phyloP scores from a whole-genome alignment of 2,113 vertebrate species.

The Laticauda laticaudata region DNA sequence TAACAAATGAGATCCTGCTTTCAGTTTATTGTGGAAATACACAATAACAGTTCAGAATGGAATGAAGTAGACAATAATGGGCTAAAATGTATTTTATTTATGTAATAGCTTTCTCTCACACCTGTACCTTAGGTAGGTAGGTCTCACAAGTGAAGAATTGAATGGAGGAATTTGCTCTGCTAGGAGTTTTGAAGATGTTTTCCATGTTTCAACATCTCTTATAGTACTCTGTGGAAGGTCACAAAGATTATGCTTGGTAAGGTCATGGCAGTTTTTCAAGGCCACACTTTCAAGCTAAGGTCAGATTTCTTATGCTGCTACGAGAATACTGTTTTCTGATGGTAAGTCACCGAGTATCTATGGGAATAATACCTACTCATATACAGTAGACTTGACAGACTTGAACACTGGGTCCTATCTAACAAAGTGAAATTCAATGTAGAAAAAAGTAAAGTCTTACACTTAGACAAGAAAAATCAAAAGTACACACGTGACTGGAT shows the following conservation, averaged over 20 bases:
- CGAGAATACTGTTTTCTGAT: background rate
- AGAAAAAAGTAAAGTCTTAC: too few species aligned
- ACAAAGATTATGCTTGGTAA: background rate
- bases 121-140: background rate
- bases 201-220: background rate
- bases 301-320: background rate
- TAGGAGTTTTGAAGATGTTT: background rate
- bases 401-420: too few species aligned
- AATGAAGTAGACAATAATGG: background rate
- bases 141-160: background rate
- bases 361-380: background rate
- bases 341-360: background rate
- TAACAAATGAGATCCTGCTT: background rate
- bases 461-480: too few species aligned
- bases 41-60: background rate
- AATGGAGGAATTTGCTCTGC: background rate
- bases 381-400: background rate
- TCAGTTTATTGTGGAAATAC: background rate
- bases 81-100: background rate
- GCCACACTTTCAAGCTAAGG: background rate
- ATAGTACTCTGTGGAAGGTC: background rate
- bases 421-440: too few species aligned
- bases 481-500: too few species aligned
- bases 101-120: background rate
- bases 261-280: background rate